Conservation (phyloP, 2,888 invertebrate species). For the Elmis aenea region DNA sequence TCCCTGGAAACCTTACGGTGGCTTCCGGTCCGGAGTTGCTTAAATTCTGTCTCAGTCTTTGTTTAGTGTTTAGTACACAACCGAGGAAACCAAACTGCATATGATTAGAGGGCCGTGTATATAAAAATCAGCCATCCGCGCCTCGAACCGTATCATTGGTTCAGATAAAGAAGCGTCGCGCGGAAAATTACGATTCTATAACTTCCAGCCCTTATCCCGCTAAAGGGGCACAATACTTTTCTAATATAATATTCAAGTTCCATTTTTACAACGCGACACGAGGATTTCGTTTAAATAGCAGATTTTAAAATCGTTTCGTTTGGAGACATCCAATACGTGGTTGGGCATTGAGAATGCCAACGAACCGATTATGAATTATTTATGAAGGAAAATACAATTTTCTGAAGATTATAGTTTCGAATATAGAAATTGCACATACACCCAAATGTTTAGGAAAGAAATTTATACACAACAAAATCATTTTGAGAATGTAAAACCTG, state of each 20-base stretch:
- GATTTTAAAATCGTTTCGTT: constrained; percentile 19
- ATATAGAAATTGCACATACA: too few relatives aligned
- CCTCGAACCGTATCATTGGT: constrained; percentile 7
- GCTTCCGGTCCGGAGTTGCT: constrained; percentile 24
- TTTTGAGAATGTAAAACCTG: too few relatives aligned
- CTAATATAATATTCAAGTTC: constrained; percentile 11
- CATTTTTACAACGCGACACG: constrained; percentile 9
- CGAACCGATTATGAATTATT: constrained; percentile 33
- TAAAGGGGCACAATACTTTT: too few relatives aligned
- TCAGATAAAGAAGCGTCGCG: constrained; percentile 7
- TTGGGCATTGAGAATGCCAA: constrained; percentile 17
- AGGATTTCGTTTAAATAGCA: constrained; percentile 14
- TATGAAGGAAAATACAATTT: constrained; percentile 33
- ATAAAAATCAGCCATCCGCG: constrained; percentile 1
- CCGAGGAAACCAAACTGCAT: constrained; percentile 16
- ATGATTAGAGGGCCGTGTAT: constrained; percentile 6
- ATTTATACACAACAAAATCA: too few relatives aligned
- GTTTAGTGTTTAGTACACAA: constrained; percentile 26
- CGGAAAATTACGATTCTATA: constrained; percentile 9
- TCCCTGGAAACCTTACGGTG: constrained; percentile 24
- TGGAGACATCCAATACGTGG: constrained; percentile 17
- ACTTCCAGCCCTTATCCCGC: constrained; percentile 2
- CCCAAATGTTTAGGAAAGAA: too few relatives aligned
- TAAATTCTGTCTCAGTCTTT: constrained; percentile 25
- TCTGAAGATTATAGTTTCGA: constrained; percentile 30